These are phyloP conservation scores for Sphyrna mokarran DNA, from an alignment of 2,113 vertebrate genomes.

Conservation along the genomic window DNA sequence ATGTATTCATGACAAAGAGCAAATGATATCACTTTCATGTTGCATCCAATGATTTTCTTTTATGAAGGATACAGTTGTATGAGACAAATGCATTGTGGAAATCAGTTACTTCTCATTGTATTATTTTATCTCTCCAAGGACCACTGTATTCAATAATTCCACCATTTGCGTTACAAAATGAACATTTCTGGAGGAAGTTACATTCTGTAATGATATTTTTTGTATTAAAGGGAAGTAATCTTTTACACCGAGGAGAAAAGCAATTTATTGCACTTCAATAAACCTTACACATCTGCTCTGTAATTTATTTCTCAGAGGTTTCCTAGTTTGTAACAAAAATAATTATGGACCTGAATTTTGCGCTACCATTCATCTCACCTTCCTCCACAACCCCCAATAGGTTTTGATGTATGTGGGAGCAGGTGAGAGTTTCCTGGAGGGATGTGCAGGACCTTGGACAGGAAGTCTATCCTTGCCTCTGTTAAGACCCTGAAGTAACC, in stretches of 20 bases:
- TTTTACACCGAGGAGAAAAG: neutral
- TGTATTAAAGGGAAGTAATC: neutral
- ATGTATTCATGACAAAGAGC: neutral
- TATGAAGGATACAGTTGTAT: neutral
- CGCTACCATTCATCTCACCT: too few species aligned
- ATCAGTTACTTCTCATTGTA: neutral
- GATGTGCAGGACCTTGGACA: too few species aligned
- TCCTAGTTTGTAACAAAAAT: neutral
- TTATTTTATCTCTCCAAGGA: neutral
- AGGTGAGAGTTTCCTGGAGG: too few species aligned
- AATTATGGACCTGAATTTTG: neutral
- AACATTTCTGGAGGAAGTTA: neutral
- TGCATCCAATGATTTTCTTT: neutral
- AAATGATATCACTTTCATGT: neutral
- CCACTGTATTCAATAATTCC: neutral
- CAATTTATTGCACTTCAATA: neutral
- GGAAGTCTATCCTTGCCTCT: too few species aligned
- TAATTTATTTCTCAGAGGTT: neutral
- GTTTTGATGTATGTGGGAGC: too few species aligned
- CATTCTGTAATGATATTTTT: neutral
- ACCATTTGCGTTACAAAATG: neutral
- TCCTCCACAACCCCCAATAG: too few species aligned
- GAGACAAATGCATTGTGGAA: neutral
- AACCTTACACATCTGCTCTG: neutral
- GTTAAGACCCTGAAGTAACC: too few species aligned